Conservation (phyloP, 2,888 invertebrate genomes). For the Tortricodes alternella region DNA sequence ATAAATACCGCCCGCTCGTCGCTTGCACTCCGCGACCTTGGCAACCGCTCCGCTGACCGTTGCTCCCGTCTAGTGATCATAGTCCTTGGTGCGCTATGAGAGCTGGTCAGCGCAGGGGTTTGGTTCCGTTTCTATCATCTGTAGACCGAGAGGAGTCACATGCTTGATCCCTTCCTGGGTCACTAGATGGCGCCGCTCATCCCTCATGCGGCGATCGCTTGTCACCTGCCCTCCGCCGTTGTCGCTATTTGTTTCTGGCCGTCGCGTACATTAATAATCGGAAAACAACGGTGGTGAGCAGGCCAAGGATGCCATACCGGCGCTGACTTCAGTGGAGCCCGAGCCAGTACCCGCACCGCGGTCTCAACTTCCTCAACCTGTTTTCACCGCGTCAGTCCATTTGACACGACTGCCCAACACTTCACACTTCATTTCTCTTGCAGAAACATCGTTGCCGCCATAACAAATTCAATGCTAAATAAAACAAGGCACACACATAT, state of each 20-base stretch:
- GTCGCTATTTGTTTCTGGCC: constrained; percentile 77
- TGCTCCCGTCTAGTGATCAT: constrained; percentile 66
- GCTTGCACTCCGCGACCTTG: constrained; percentile 38
- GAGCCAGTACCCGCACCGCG: constrained; percentile 61
- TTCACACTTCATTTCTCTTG: constrained; percentile 65
- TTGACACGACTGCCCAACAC: constrained; percentile 68
- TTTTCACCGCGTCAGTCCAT: constrained; percentile 75
- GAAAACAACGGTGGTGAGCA: constrained; percentile 71
- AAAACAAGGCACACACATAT: no score
- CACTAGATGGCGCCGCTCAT: constrained; percentile 79
- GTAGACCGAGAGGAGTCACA: constrained; percentile 74
- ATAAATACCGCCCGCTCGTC: constrained; percentile 27
- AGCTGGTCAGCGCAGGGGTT: constrained; percentile 60
- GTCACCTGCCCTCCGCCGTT: constrained; percentile 75
- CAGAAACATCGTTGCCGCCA: constrained; percentile 42
- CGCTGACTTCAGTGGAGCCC: constrained; percentile 80
- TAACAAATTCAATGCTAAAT: constrained; percentile 61
- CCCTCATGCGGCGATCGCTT: constrained; percentile 80
- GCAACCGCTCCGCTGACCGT: constrained; percentile 41
- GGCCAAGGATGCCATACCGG: constrained; percentile 74
- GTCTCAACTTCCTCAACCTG: constrained; percentile 74
- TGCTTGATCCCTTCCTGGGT: constrained; percentile 74
- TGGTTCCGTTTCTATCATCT: constrained; percentile 79
- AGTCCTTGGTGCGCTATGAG: constrained; percentile 59
- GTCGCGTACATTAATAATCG: constrained; percentile 78